phyloP scores from a whole-genome alignment of 2,797 vertebrate species.

The Pogoniulus pusillus region DNA sequence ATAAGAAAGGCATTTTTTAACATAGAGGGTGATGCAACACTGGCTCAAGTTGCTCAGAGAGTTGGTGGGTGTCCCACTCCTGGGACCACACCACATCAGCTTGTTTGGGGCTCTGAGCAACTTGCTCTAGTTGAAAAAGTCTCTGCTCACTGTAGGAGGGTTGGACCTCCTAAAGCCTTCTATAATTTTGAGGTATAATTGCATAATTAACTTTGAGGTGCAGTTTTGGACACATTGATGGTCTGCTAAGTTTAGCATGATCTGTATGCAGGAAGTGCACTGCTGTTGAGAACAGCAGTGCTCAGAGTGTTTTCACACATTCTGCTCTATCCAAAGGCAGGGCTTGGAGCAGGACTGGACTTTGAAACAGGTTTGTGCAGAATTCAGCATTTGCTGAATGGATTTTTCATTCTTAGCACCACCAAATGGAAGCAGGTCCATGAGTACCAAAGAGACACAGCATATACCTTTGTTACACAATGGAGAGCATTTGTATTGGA shows the following conservation, averaged over 20 bases:
- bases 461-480: neutral
- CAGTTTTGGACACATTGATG: neutral
- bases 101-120: too few relatives aligned
- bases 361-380: neutral
- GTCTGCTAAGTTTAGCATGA: neutral
- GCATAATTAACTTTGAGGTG: neutral
- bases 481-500: neutral
- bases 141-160: too few relatives aligned
- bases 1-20: too few relatives aligned
- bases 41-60: too few relatives aligned
- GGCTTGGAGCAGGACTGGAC: neutral
- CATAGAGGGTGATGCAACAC: too few relatives aligned
- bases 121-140: too few relatives aligned
- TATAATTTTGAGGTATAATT: neutral
- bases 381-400: neutral
- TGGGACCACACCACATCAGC: too few relatives aligned
- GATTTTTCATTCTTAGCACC: neutral
- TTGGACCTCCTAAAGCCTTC: too few relatives aligned
- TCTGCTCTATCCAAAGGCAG: neutral
- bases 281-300: neutral
- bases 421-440: neutral
- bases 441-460: neutral
- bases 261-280: neutral
- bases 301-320: neutral
- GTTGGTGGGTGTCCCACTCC: too few relatives aligned